Conservation (phyloP, 2,113 vertebrate species). For the Hydrolagus affinis region DNA sequence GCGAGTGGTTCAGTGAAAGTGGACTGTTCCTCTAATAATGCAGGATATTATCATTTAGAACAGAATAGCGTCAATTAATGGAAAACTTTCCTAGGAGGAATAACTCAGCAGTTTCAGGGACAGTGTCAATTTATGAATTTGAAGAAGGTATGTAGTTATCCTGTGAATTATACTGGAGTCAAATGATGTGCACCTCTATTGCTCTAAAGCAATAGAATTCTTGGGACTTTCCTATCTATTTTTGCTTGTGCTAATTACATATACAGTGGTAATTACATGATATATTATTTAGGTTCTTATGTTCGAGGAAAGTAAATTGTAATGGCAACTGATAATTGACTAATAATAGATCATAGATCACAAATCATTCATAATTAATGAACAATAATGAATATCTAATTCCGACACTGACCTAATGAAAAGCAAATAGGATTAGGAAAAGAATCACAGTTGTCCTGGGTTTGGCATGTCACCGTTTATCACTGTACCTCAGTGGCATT, state of each 20-base stretch:
- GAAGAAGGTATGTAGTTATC: background rate
- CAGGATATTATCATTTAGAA: slow-evolving; percentile 30
- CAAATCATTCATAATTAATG: slow-evolving; percentile 28
- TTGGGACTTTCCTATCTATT: background rate
- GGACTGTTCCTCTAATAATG: slow-evolving; percentile 13
- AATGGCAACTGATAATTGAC: slow-evolving; percentile 27
- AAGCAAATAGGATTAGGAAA: slow-evolving; percentile 27
- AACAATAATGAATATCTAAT: slow-evolving; percentile 27
- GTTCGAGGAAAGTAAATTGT: slow-evolving; percentile 15
- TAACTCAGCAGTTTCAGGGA: background rate
- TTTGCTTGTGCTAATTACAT: slow-evolving; percentile 2
- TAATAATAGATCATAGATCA: slow-evolving; percentile 27
- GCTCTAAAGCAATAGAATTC: background rate
- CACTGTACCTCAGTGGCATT: background rate
- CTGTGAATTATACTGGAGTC: background rate
- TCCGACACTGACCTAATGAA: slow-evolving; percentile 21
- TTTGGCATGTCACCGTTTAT: background rate
- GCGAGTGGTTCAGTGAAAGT: slow-evolving; percentile 10
- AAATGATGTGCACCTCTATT: background rate
- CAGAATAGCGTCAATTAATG: slow-evolving; percentile 20
- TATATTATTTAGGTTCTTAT: slow-evolving; percentile 27
- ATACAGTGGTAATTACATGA: slow-evolving; percentile 15
- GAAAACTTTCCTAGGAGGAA: slow-evolving; percentile 21
- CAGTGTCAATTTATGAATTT: slow-evolving; percentile 14
- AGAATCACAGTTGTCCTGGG: slow-evolving; percentile 19